Percentiles rank a stretch among this genome's conserved stretches.
These are phyloP conservation scores for Oxyruncus cristatus DNA, from an alignment of 2,113 vertebrate genomes.

Conservation along the genomic window DNA sequence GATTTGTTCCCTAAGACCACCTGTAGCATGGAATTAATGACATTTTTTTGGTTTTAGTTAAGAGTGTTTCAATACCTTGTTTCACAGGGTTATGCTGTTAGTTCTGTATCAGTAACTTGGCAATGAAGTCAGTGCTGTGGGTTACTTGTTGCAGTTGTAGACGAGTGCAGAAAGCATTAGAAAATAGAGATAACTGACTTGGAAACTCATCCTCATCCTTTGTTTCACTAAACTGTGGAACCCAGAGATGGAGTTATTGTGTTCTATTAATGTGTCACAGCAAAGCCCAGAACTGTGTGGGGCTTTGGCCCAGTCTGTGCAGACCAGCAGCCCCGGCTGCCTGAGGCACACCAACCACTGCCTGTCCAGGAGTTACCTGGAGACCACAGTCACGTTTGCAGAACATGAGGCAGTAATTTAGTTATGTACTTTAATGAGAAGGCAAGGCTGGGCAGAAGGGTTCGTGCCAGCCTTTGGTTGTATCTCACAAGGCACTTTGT, in stretches of 20 bases:
- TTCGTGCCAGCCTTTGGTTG: accelerated
- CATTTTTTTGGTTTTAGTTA: neutral
- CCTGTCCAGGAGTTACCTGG: neutral
- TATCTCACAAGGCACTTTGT: neutral
- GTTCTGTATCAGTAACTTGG: neutral
- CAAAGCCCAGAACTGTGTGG: neutral
- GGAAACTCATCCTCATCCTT: neutral
- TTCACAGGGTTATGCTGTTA: neutral
- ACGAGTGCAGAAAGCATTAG: neutral
- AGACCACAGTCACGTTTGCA: neutral
- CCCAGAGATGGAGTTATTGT: neutral
- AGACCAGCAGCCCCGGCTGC: neutral
- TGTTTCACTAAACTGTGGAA: neutral
- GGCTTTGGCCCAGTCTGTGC: neutral
- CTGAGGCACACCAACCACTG: accelerated
- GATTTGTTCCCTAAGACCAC: neutral
- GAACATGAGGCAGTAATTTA: neutral
- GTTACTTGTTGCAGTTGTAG: neutral
- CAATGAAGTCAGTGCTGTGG: neutral
- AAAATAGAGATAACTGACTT: neutral
- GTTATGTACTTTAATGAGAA: neutral
- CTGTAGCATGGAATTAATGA: neutral
- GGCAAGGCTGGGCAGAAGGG: neutral
- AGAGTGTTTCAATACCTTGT: neutral
- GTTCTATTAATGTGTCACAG: neutral